These are phyloP conservation scores for Colossoma macropomum DNA, from an alignment of 2,113 vertebrate species.

Conservation along the genomic window DNA sequence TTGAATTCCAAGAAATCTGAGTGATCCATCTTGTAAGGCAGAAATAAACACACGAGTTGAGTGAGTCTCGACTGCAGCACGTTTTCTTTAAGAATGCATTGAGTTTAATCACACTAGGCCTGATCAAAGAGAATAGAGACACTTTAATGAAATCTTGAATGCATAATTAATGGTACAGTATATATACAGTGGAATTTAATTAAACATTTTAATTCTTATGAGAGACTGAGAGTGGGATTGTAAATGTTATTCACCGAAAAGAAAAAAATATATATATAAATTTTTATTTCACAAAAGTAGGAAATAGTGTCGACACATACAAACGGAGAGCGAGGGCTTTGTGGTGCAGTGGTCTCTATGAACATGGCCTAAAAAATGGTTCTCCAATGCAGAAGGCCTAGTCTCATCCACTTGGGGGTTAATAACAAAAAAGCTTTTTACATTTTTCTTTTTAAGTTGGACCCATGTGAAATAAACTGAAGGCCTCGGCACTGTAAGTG, in stretches of 20 bases:
- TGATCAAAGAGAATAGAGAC: conserved; percentile 80
- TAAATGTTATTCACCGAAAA: not conserved
- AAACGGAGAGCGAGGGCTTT: conserved; percentile 43
- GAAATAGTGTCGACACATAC: not conserved
- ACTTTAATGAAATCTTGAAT: conserved; percentile 81
- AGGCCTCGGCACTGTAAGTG: not conserved
- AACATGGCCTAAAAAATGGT: conserved; percentile 36
- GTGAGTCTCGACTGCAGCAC: conserved; percentile 18
- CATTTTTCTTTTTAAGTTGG: not conserved
- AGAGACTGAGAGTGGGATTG: conserved; percentile 22
- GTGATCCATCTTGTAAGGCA: conserved; percentile 19
- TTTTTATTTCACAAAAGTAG: conserved; percentile 52
- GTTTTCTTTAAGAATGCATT: conserved; percentile 54
- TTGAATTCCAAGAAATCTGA: conserved; percentile 35
- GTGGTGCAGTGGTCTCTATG: not conserved
- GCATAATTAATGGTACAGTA: conserved; percentile 78
- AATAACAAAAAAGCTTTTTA: conserved; percentile 25
- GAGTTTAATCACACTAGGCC: conserved; percentile 66
- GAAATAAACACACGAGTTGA: conserved; percentile 40
- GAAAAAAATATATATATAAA: not conserved
- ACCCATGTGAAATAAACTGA: not conserved
- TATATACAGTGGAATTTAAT: conserved; percentile 76
- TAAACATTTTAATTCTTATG: conserved; percentile 66
- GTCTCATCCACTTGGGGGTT: not conserved
- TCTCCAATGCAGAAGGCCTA: not conserved